Base-by-base conservation (phyloP, 2,113 vertebrate species). In the Hippocampus barbouri region DNA sequence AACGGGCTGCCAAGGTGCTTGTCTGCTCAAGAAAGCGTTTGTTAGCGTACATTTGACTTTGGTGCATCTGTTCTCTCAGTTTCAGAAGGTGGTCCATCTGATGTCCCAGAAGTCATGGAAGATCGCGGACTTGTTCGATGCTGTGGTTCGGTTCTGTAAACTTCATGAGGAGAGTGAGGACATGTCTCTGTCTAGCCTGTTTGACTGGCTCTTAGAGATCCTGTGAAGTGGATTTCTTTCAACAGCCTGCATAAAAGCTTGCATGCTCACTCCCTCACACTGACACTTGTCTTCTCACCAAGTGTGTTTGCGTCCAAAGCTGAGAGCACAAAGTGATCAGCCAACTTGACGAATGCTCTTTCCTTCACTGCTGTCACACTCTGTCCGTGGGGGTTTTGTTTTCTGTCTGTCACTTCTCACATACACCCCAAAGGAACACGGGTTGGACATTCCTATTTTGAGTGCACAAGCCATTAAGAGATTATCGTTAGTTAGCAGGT, bases 161-260 rank as follows among this genome's bases (percentile, higher is more conserved):
- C 88, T 95, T 41, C 92, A 86, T 2, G 71, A 88, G 73, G 76
- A 95, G 63, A 80, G 79, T 68, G 89, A 65, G 54, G 91, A 85
- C 68, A 87, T 69, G 2, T 70, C 74, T 38, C 74, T 86, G 10
- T 92, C 91, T 1, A 93, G 96, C 87, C 93, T 99, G 57, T 99
- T 98, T 25, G 97, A 99, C 5, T 99, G 97, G 97, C 94, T 99
- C 16, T 83, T 98, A 9, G 94, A 96, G 75, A 75, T 93, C 64
- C 91, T 93, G 83, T 97, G 94, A 83, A 43, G 45, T 16, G 12
- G 63, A 71, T 27, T 11, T 16, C n/a, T 51, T 20, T 67, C 57
- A 18, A 27, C 65, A n/a, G 20, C 15, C 38, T 45, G 45, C 77
- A 70, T 65, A 70, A 71, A 49, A 74, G 77, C 66, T 67, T 65